Conservation (phyloP, 1,140 invertebrate species). For the Bacillus rossius region DNA sequence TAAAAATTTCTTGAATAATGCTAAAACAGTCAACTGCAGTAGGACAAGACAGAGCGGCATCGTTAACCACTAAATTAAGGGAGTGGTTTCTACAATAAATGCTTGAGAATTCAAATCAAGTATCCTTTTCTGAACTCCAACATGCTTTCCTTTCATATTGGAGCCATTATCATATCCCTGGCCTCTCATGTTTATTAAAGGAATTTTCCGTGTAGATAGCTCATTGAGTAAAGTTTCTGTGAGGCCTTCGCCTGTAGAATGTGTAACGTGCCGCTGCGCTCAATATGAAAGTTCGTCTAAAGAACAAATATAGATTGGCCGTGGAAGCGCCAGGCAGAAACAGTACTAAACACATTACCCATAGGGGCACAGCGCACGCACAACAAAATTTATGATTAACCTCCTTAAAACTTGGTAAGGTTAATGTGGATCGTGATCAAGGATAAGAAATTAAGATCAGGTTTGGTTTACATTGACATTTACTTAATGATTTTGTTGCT, state of each 20-base stretch:
- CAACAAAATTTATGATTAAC: too few relatives aligned
- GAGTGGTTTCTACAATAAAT: conserved; percentile 21
- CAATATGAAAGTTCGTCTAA: too few relatives aligned
- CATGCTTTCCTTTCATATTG: conserved; percentile 31
- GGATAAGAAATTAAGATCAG: too few relatives aligned
- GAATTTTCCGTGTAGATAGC: conserved; percentile 8
- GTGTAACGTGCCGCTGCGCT: too few relatives aligned
- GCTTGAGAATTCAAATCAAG: conserved; percentile 21
- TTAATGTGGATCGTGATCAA: too few relatives aligned
- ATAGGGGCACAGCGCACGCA: too few relatives aligned
- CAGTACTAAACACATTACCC: too few relatives aligned
- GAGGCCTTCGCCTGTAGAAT: conserved; percentile 15
- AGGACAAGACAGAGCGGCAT: conserved; percentile 18
- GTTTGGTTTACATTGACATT: too few relatives aligned
- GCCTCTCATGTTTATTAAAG: conserved; percentile 27
- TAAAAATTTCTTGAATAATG: conserved; percentile 14
- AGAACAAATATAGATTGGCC: too few relatives aligned
- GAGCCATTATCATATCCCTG: conserved; percentile 36
- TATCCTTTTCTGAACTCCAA: conserved; percentile 23
- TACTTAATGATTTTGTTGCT: too few relatives aligned
- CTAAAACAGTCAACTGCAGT: conserved; percentile 15
- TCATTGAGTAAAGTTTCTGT: conserved; percentile 19
- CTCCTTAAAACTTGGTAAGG: too few relatives aligned
- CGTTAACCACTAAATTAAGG: conserved; percentile 26
- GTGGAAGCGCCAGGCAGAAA: too few relatives aligned